These are phyloP conservation scores for Nothocercus julius DNA, from an alignment of 2,113 vertebrate genomes.

Conservation along the genomic window DNA sequence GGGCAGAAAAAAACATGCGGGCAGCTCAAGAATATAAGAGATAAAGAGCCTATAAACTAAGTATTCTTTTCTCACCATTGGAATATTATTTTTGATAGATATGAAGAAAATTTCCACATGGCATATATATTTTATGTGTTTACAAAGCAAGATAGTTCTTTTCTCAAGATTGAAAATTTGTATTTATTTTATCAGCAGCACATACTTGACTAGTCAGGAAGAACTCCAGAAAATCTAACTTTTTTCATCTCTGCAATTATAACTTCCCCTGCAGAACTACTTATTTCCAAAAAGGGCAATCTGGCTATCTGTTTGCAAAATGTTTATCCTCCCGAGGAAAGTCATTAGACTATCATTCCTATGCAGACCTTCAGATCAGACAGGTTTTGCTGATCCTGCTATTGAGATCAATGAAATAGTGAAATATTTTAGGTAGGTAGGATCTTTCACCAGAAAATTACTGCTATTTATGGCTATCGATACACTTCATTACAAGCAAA, in stretches of 20 bases:
- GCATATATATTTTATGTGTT: neutral
- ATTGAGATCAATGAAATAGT: conserved; percentile 11
- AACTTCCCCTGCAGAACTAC: neutral
- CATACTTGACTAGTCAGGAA: neutral
- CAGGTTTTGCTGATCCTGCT: conserved; percentile 26
- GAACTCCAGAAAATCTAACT: neutral
- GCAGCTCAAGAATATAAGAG: neutral
- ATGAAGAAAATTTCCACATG: neutral
- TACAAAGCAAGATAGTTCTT: neutral
- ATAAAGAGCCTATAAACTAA: neutral
- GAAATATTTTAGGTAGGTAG: conserved; percentile 29
- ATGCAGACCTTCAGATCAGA: conserved; percentile 8
- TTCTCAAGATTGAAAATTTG: neutral
- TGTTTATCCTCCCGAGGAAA: neutral
- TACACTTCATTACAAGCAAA: conserved; percentile 47
- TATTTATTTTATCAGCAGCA: neutral
- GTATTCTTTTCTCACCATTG: neutral
- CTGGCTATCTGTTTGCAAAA: neutral
- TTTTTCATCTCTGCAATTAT: conserved; percentile 18
- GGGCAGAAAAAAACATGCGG: neutral
- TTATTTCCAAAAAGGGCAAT: neutral
- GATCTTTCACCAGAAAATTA: conserved; percentile 40
- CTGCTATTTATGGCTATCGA: conserved; percentile 53
- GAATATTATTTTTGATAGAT: neutral
- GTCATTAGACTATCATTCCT: neutral